Percentiles rank a stretch among this genome's conserved stretches.
phyloP scores from a whole-genome alignment of 2,797 vertebrate genomes.

The Australoheros facetus region DNA sequence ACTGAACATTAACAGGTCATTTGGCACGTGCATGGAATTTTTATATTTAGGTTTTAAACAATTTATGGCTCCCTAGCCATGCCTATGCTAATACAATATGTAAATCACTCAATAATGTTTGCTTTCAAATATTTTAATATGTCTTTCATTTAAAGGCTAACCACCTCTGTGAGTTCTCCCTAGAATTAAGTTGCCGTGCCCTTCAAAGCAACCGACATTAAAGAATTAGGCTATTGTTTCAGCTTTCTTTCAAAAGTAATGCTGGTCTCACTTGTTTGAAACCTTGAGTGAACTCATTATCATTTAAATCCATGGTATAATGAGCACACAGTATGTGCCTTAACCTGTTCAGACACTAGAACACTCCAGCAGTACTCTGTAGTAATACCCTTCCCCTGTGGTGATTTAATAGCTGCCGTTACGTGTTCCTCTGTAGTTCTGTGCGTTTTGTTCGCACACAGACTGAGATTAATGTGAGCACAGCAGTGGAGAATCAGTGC shows the following conservation, averaged over 20 bases:
- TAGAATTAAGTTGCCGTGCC: not conserved
- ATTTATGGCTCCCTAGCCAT: not conserved
- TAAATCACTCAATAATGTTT: not conserved
- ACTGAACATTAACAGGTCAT: not conserved
- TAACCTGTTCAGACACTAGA: slow-evolving; percentile 31
- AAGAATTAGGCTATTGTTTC: not conserved
- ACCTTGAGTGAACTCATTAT: slow-evolving; percentile 35
- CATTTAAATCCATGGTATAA: slow-evolving; percentile 49
- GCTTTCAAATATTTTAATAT: not conserved
- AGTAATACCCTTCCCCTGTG: slow-evolving; percentile 41
- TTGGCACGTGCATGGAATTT: not conserved
- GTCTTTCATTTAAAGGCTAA: not conserved
- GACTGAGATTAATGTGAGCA: slow-evolving; percentile 47
- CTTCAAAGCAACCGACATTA: not conserved
- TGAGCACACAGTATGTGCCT: slow-evolving; percentile 39
- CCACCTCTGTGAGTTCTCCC: not conserved
- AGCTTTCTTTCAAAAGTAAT: not conserved
- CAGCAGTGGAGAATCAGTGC: slow-evolving; percentile 20
- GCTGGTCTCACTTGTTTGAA: not conserved
- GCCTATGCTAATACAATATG: not conserved
- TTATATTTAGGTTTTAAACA: not conserved
- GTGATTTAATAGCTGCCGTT: slow-evolving; percentile 50
- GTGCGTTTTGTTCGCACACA: slow-evolving; percentile 37
- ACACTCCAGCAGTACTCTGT: slow-evolving; percentile 25
- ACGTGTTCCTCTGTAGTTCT: slow-evolving; percentile 44